Percentiles rank a stretch among this genome's conserved stretches.
phyloP scores from a whole-genome alignment of 2,113 vertebrate genomes.

The Gobio gobio region DNA sequence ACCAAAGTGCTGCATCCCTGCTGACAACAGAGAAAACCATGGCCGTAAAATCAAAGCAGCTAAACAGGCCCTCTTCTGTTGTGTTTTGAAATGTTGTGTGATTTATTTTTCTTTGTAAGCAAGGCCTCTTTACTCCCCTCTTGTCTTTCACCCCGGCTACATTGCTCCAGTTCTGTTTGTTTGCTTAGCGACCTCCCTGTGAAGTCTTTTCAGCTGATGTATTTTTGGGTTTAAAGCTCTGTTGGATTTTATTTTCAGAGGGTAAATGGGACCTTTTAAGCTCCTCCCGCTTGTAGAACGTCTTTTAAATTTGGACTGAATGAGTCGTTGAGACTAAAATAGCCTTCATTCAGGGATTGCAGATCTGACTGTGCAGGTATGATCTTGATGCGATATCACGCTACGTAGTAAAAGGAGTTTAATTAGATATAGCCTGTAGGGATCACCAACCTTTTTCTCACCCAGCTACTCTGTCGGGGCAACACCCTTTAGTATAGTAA shows the following conservation, averaged over 20 bases:
- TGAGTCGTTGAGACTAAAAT: not conserved
- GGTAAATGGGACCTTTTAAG: conserved; percentile 41
- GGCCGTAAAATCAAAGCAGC: conserved; percentile 11
- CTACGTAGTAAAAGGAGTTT: not conserved
- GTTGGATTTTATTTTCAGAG: conserved; percentile 48
- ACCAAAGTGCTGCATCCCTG: conserved; percentile 38
- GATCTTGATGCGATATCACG: not conserved
- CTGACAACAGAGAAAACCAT: conserved; percentile 29
- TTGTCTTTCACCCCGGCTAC: conserved; percentile 56
- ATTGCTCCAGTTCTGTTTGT: conserved; percentile 45
- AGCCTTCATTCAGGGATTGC: not conserved
- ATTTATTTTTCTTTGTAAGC: conserved; percentile 38
- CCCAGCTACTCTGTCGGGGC: not conserved
- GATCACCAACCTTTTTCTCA: conserved; percentile 11
- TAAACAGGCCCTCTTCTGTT: conserved; percentile 35
- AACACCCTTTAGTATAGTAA: not conserved
- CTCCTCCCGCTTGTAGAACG: conserved; percentile 19
- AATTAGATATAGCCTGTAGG: not conserved
- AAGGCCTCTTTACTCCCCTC: conserved; percentile 23
- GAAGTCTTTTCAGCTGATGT: conserved; percentile 62
- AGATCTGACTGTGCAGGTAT: not conserved
- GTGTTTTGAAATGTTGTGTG: conserved; percentile 40
- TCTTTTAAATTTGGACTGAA: conserved; percentile 13
- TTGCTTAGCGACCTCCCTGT: conserved; percentile 34
- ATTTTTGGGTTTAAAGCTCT: conserved; percentile 35